These are phyloP conservation scores for Erpornis zantholeuca DNA, from an alignment of 2,113 vertebrate species.

Conservation along the genomic window DNA sequence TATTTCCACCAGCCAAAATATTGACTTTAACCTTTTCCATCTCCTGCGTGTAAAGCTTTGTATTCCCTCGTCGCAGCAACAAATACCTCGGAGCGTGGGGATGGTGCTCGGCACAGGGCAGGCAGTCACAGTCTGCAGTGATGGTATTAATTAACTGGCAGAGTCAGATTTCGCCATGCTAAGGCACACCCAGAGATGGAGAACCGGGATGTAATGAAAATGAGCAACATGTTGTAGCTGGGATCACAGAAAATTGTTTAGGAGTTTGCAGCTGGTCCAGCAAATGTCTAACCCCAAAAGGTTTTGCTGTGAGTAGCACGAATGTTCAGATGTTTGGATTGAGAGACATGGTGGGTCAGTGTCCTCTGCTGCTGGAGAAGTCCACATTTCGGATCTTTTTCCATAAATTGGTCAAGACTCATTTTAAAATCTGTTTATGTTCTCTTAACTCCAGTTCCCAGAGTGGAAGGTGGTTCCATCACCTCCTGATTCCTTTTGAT, in stretches of 20 bases:
- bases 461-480: background rate
- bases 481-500: background rate
- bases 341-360: background rate
- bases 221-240: background rate
- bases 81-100: background rate
- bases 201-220: background rate
- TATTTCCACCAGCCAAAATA: slow-evolving; percentile 61
- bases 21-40: slow-evolving; percentile 62
- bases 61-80: slow-evolving; percentile 29
- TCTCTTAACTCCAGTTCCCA: background rate
- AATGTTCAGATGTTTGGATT: background rate
- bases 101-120: background rate
- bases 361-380: background rate
- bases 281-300: background rate
- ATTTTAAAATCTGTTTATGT: background rate
- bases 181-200: slow-evolving; percentile 38
- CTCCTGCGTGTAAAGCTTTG: slow-evolving; percentile 31
- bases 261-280: background rate
- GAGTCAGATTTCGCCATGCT: slow-evolving; percentile 25
- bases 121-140: background rate
- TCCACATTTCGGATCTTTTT: background rate
- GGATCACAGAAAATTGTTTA: background rate
- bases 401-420: background rate
- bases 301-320: background rate
- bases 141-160: slow-evolving; percentile 55